phyloP scores from a whole-genome alignment of 2,888 invertebrate species.

The Polydesmus complanatus region DNA sequence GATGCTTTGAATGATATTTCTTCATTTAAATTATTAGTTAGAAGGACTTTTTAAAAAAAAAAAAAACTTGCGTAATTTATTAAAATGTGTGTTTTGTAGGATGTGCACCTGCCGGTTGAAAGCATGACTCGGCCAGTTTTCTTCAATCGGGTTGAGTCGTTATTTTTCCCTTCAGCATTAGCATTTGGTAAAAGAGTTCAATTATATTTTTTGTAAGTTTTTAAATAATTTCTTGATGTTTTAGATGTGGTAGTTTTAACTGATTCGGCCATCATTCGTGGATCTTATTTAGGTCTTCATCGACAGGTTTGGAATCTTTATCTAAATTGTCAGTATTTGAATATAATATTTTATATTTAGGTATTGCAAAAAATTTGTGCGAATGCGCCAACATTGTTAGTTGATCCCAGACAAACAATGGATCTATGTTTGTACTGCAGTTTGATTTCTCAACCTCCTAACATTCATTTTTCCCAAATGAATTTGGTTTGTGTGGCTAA shows the following conservation, averaged over 20 bases:
- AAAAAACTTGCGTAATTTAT: slow-evolving; percentile 1
- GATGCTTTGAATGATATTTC: slow-evolving; percentile 24
- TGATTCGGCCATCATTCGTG: slow-evolving; percentile 28
- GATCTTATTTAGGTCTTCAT: slow-evolving; percentile 33
- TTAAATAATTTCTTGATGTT: slow-evolving; percentile 1
- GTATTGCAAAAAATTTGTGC: slow-evolving; percentile 25
- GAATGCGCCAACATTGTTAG: slow-evolving; percentile 25
- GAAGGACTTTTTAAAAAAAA: not conserved
- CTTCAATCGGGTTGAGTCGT: slow-evolving; percentile 56
- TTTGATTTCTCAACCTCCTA: slow-evolving; percentile 22
- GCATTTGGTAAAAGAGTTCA: slow-evolving; percentile 46
- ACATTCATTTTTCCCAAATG: slow-evolving; percentile 14
- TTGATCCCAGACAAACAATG: slow-evolving; percentile 28
- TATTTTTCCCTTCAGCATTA: slow-evolving; percentile 68
- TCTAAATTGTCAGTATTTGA: not conserved
- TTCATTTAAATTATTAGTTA: slow-evolving; percentile 22
- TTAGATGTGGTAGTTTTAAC: slow-evolving; percentile 26
- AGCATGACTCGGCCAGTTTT: slow-evolving; percentile 24
- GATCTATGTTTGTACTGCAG: slow-evolving; percentile 28
- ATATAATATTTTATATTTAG: slow-evolving; percentile 17
- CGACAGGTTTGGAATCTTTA: slow-evolving; percentile 23
- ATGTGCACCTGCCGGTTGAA: slow-evolving; percentile 41
- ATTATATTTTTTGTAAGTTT: not conserved
- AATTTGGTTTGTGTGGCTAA: slow-evolving; percentile 13
- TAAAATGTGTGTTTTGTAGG: slow-evolving; percentile 30